Base-by-base conservation (phyloP, 2,888 invertebrate species). In the Sphaeridia pumilis region DNA sequence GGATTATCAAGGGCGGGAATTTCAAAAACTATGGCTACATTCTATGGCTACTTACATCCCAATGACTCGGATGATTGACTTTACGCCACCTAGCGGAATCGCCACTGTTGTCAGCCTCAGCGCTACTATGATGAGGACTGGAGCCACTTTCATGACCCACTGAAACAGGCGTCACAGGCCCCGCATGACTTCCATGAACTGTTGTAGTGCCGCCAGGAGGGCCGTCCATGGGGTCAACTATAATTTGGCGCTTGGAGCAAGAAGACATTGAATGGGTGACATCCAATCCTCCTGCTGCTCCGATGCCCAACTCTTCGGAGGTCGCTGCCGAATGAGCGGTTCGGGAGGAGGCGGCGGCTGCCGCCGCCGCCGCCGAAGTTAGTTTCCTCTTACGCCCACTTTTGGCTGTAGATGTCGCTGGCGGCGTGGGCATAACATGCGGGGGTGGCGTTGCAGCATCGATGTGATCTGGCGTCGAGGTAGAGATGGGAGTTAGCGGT, bases 401-500 rank as follows among this genome's bases (percentile, higher is more conserved):
- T 54, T 56, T 27, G 55, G 58, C 57, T 51, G 62, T 48, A n/a
- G n/a, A n/a, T n/a, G n/a, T n/a, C 58, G 65, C 46, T 26, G 66
- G 59, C 58, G 71, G 75, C 70, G 72, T 49, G 76, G 72, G 47
- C 47, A 38, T 49, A 10, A 42, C 46, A 47, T 59, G 52, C 45
- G 64, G 61, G 51, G 61, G 61, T 25, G 64, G 64, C 51, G 61
- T 61, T 55, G 58, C 58, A 46, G 54, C 60, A 20, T 60, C 60
- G 22, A 54, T 54, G 48, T 64, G 61, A 54, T 63, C 61, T 34
- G 62, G 59, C 25, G 62, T 63, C 4, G 64, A 60, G 43, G 62
- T 58, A 28, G 64, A 64, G 49, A 63, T 60, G 25, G 64, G 64
- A 46, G 62, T 64, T 45, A 64, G 55, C 54, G 64, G 64, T 44